Evolutionary conservation across 2,888 invertebrate genomes (phyloP), one percentile per base, ranked within the genome.

Genomic region (Dysmachus trigonus): DNA sequence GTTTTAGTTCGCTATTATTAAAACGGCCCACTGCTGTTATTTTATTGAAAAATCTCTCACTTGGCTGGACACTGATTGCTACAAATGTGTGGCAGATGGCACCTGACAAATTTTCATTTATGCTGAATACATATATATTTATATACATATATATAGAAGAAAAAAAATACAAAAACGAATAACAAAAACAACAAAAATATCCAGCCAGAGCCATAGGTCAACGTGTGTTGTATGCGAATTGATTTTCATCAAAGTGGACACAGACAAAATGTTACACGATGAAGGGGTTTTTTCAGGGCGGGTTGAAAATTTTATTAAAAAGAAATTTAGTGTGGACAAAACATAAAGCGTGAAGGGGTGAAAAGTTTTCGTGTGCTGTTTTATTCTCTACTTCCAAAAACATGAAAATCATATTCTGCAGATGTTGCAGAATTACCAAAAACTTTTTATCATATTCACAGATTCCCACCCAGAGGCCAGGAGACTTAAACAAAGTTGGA

Each of bases 261-360:
- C 62, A 72, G 38, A 71, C 85, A 85, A 85, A 85, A 77, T 85
- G 85, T 85, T 85, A 85, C 79, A 85, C 85, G 41, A 41, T 71
- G 71, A 85, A 71, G 47, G 77, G 79, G 74, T 62, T 79, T 22
- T 27, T 8, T 15, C 71, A 71, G 71, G 38, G 41, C 47, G 79
- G 71, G 79, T 41, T 79, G 79, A 30, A 85, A 71, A 85, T 85
- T 79, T 85, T 85, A 85, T 85, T 85, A 85, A 85, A 85, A 85
- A 85, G 85, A 85, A 85, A 85, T 85, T 85, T 85, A 85, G 85
- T 79, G 79, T 79, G 79, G 62, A 81, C 53, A 81, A 31, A 81
- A 22, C 62, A n/a, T 47, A 47, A 47, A 62, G 13, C 38, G 15
- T 41, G 38, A 41, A 22, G 62, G 53, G 47, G 18, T 18, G 53